Conservation (phyloP, 2,888 invertebrate species). For the Cheilosia impressa region DNA sequence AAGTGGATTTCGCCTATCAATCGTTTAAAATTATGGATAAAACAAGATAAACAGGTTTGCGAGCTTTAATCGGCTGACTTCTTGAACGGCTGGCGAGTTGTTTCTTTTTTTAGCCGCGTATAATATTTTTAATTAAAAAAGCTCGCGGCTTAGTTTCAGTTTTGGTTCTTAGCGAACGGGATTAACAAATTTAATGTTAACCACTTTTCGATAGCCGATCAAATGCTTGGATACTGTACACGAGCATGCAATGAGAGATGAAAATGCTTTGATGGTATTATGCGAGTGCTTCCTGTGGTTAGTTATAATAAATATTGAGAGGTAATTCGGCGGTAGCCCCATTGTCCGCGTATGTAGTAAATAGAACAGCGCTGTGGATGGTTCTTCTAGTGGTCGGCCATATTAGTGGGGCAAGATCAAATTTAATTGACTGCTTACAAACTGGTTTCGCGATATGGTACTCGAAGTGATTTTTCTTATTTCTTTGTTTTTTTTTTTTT, state of each 20-base stretch:
- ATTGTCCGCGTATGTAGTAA: conserved; percentile 29
- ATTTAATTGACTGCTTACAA: conserved; percentile 46
- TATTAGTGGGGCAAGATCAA: conserved; percentile 59
- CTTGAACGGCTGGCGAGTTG: not conserved
- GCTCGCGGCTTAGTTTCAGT: conserved; percentile 1
- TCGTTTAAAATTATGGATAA: conserved; percentile 4
- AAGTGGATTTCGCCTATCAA: conserved; percentile 33
- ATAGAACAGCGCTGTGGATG: conserved; percentile 20
- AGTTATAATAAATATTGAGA: conserved; percentile 16
- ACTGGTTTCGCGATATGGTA: conserved; percentile 52
- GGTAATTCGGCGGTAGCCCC: conserved; percentile 26
- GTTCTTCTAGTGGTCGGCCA: conserved; percentile 5
- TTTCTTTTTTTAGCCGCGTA: not conserved
- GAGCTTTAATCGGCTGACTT: conserved; percentile 45
- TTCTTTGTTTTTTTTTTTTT: not conserved
- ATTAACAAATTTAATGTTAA: conserved; percentile 20
- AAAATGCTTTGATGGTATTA: conserved; percentile 27
- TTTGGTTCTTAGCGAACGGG: conserved; percentile 4
- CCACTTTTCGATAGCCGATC: conserved; percentile 24
- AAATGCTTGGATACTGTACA: not conserved
- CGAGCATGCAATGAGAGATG: conserved; percentile 17
- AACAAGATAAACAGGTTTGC: conserved; percentile 62
- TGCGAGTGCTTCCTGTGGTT: conserved; percentile 37
- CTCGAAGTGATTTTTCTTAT: conserved; percentile 28
- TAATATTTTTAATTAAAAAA: conserved; percentile 8